Evolutionary conservation across 2,113 vertebrate species (phyloP).

Genomic region (Coreoperca whiteheadi): DNA sequence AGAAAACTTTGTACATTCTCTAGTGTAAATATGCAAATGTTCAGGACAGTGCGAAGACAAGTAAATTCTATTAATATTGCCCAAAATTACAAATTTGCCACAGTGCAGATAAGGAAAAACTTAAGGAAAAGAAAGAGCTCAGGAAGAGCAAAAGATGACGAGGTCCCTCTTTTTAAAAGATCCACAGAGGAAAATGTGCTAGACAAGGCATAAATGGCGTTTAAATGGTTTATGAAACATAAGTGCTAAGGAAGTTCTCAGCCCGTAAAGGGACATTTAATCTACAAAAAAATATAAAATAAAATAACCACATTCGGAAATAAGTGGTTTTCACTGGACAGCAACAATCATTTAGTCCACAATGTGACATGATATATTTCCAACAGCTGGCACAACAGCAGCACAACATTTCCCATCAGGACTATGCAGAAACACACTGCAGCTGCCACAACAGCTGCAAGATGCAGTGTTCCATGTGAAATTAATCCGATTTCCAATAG

Average conservation of each 20-base stretch:
- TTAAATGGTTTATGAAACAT: background rate
- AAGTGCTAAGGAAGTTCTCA: background rate
- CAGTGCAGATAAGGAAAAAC: background rate
- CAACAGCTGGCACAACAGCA: slow-evolving; percentile 22
- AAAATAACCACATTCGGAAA: too few species aligned
- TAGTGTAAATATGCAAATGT: too few species aligned
- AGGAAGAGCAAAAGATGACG: too few species aligned
- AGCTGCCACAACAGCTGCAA: slow-evolving; percentile 52
- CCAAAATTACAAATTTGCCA: too few species aligned
- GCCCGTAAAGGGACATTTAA: background rate
- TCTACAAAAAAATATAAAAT: too few species aligned
- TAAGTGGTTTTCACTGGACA: too few species aligned
- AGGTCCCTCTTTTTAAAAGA: too few species aligned
- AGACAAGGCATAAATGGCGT: background rate
- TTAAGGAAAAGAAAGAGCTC: too few species aligned
- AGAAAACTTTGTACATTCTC: too few species aligned
- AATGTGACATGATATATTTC: background rate
- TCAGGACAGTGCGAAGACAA: too few species aligned
- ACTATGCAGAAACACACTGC: slow-evolving; percentile 19
- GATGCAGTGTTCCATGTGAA: background rate
- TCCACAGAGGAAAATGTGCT: background rate
- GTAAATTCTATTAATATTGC: too few species aligned
- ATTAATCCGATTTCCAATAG: background rate
- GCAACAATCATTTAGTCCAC: background rate
- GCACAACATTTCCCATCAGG: slow-evolving; percentile 6